Evolutionary conservation across 2,113 vertebrate genomes (phyloP).

Genomic region (Enhydra lutris): DNA sequence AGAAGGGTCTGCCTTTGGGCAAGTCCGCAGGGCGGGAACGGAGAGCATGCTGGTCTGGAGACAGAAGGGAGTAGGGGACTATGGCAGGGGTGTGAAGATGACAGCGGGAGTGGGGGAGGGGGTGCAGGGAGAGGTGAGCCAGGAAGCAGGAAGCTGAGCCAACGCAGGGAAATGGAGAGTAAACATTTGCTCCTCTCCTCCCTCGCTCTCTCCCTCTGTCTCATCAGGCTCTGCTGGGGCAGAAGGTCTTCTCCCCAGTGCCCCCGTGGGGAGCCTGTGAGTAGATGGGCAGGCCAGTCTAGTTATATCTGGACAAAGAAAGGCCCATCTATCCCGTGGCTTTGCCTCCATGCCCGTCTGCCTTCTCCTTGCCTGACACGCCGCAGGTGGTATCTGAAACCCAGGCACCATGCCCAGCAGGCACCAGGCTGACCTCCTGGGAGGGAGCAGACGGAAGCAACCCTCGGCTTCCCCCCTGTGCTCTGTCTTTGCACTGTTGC

Average conservation of each 20-base stretch:
- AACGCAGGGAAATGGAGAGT: not conserved
- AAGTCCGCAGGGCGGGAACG: not conserved
- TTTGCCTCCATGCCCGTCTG: slow-evolving; percentile 13
- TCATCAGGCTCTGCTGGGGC: not conserved
- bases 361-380: not conserved
- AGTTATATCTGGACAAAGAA: not conserved
- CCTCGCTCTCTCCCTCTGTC: not conserved
- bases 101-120: not conserved
- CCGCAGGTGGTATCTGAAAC: not conserved
- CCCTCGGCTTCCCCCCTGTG: not conserved
- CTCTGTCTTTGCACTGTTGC: not conserved
- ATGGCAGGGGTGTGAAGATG: not conserved
- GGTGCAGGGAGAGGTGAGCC: not conserved
- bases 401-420: not conserved
- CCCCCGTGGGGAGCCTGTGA: not conserved
- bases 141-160: not conserved
- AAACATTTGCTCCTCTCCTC: not conserved
- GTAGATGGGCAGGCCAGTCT: not conserved
- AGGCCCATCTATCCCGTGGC: not conserved
- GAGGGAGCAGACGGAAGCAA: not conserved
- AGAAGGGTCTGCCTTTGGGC: not conserved
- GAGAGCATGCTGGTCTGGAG: not conserved
- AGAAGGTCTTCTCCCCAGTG: not conserved
- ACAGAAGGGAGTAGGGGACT: not conserved
- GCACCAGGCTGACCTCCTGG: not conserved